Evolutionary conservation across 2,888 invertebrate genomes (phyloP).

Genomic region (Caenorhabditis sp.): DNA sequence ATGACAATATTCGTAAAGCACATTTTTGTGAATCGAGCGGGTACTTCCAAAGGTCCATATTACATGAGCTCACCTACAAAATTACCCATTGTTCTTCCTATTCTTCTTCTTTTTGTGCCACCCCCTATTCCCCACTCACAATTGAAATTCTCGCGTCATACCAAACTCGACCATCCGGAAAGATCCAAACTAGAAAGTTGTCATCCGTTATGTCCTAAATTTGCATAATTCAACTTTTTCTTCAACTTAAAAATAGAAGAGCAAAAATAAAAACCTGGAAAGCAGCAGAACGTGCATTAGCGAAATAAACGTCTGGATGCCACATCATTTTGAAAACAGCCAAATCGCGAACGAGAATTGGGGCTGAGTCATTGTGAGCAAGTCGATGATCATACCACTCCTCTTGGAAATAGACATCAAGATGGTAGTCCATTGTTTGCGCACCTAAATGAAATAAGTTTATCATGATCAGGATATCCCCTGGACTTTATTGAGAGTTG

Average conservation of each 20-base stretch:
- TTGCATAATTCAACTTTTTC: constrained; percentile 21
- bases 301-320: constrained; percentile 67
- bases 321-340: constrained; percentile 64
- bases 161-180: constrained; percentile 68
- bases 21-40: constrained; percentile 74
- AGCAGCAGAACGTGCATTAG: constrained; percentile 65
- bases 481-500: no score
- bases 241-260: constrained; percentile 1
- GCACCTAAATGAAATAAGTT: constrained; percentile 56
- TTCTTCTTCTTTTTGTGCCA: neutral
- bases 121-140: constrained; percentile 13
- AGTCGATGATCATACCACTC: constrained; percentile 67
- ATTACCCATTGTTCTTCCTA: constrained; percentile 7
- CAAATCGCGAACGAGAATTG: constrained; percentile 66
- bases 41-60: constrained; percentile 61
- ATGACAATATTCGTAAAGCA: constrained; percentile 74
- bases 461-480: no score
- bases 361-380: constrained; percentile 63
- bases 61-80: constrained; percentile 56
- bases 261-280: constrained; percentile 49
- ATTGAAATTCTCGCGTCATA: constrained; percentile 61
- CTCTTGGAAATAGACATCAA: constrained; percentile 71
- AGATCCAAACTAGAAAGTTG: constrained; percentile 70
- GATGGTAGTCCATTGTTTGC: constrained; percentile 71
- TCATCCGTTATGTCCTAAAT: constrained; percentile 67